Evolutionary conservation across 30 jellyfish, hydroid and myxozoan genomes (phyloP), one percentile per base, ranked within the genome.

Genomic region (Hydractinia echinata): DNA sequence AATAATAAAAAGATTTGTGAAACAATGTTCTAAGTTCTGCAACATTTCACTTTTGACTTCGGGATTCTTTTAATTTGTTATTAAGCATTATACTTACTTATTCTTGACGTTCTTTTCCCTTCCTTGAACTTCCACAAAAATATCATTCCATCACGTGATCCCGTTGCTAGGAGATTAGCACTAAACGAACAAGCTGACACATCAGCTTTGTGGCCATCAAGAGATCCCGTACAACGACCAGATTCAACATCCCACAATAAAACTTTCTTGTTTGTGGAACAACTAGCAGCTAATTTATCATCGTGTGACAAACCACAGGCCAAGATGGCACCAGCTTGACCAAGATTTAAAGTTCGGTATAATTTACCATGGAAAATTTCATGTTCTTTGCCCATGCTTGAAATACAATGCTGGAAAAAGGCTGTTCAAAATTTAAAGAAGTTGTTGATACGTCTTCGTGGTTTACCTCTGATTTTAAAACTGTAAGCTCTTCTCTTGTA

Each of bases 131-230:
- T 79, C 96, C 96, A 89, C 70, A 89, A 60, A 7, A 83, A 72
- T 6, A 89, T 89, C 49, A 67, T 83, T 8, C 96, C 96, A 76
- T 89, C 96, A 13, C 91, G 79, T 1, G 96, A 86, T 4, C 96
- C 95, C 5, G 96, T 89, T 13, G 95, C 96, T 71, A 89, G 64
- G 66, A 89, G 20, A 11, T 84, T 95, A 44, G 81, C 88, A 5
- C 96, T 88, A 72, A 89, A 89, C 67, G 95, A 72, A 50, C 96
- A 89, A 10, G 92, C 49, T 49, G 95, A 84, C 15, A 89, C 95
- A 74, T 89, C 96, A 44, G 96, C 91, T 9, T 82, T 81, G 92
- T 89, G 96, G 16, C 95, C 96, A 56, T 89, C 95, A 20, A 89
- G 83, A 67, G 91, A 76, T 18, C 72, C 76, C 14, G 76, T 11